Percentiles rank a stretch among this genome's conserved stretches.
Evolutionary conservation across 2,888 invertebrate species (phyloP).

Genomic region (Falcaria lacertinaria): DNA sequence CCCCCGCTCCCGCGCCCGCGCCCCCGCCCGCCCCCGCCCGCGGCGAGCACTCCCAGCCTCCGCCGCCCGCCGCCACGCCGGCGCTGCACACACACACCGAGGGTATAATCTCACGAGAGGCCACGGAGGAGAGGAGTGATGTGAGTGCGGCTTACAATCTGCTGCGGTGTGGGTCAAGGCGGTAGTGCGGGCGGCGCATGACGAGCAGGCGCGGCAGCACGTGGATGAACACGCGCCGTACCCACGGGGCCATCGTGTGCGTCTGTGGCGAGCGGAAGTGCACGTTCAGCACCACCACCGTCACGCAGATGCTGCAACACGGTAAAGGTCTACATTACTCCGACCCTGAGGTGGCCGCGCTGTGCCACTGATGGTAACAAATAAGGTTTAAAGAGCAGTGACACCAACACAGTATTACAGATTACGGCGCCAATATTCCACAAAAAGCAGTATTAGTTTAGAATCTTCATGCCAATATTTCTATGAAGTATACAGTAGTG

Average conservation of each 20-base stretch:
- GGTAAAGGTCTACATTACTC: too few relatives aligned
- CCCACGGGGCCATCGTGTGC: conserved; percentile 98
- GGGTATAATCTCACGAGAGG: background rate
- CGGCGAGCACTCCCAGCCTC: conserved; percentile 39
- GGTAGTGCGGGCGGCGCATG: conserved; percentile 91
- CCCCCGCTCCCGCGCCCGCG: conserved; percentile 72
- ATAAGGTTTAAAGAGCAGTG: too few relatives aligned
- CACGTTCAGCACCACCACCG: conserved; percentile 97
- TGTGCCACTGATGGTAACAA: too few relatives aligned
- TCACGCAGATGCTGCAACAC: conserved; percentile 89
- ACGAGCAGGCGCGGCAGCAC: conserved; percentile 95
- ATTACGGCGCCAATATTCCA: too few relatives aligned
- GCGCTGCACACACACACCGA: conserved; percentile 33
- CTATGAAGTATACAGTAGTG: too few relatives aligned
- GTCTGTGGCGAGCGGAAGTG: conserved; percentile 99
- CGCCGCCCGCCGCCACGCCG: conserved; percentile 37
- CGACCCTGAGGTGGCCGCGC: too few relatives aligned
- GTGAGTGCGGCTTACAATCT: conserved; percentile 54
- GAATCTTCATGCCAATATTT: too few relatives aligned
- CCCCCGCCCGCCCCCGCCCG: conserved; percentile 60
- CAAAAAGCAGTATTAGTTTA: too few relatives aligned
- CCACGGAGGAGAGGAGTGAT: background rate
- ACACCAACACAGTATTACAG: too few relatives aligned
- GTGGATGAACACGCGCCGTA: conserved; percentile 96
- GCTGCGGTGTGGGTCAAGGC: conserved; percentile 81